A percentile compares a stretch with the other conserved stretches of the same genome.
Evolutionary conservation across 1,140 invertebrate genomes (phyloP).

Genomic region (Idris sp.): DNA sequence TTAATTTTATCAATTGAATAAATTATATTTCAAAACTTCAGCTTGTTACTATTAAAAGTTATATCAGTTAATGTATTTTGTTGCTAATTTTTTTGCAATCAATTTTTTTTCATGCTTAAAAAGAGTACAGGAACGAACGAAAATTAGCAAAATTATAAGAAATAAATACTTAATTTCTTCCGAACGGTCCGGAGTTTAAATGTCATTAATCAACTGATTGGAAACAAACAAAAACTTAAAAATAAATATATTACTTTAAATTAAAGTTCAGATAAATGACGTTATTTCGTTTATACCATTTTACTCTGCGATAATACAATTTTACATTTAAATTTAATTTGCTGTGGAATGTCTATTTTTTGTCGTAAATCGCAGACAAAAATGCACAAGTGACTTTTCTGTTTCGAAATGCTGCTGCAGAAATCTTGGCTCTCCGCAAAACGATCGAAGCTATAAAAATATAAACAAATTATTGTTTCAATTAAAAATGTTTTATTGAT

Average conservation of each 20-base stretch:
- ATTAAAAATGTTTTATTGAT: conserved; percentile 21
- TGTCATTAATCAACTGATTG: too few relatives aligned
- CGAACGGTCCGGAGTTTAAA: too few relatives aligned
- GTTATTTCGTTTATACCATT: too few relatives aligned
- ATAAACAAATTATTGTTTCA: conserved; percentile 16
- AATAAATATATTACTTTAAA: background rate
- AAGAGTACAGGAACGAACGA: conserved; percentile 11
- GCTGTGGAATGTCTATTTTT: background rate
- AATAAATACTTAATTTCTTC: too few relatives aligned
- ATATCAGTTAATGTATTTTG: background rate
- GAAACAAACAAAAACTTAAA: conserved; percentile 9
- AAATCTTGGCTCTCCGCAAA: background rate
- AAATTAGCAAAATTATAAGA: conserved; percentile 12
- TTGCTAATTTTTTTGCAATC: conserved; percentile 9
- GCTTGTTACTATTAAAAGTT: background rate
- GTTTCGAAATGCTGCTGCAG: background rate
- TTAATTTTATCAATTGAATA: background rate
- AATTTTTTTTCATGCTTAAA: too few relatives aligned
- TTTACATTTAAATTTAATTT: too few relatives aligned
- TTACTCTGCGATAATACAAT: too few relatives aligned
- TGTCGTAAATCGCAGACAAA: too few relatives aligned
- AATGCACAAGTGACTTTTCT: too few relatives aligned
- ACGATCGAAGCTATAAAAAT: conserved; percentile 6
- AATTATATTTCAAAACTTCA: too few relatives aligned
- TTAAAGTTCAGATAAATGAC: background rate